Base-by-base conservation (phyloP, 2,113 vertebrate species). In the Nerophis ophidion region DNA sequence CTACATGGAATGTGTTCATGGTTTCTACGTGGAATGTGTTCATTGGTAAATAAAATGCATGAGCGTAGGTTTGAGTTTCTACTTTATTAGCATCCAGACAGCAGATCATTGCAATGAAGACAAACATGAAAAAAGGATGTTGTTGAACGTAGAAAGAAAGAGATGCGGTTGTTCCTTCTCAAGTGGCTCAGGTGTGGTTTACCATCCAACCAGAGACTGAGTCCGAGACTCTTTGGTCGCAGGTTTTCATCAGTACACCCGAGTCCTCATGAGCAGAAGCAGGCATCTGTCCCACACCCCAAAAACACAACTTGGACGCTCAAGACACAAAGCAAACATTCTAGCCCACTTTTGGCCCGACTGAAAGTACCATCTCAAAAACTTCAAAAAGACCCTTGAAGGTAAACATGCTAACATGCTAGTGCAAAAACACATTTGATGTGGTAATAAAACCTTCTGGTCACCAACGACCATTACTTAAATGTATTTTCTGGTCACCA, bases 141-240 rank as follows among this genome's bases (percentile, higher is more conserved):
- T 16, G 58, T 47, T 17, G 36, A 76, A 46, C 42, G 33, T 9
- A 48, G 60, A 56, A 68, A 66, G 72, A 67, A 71, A 70, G 78
- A 81, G 77, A 79, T 71, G 66, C 10, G 14, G 59, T 71, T 48
- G 50, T 77, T 80, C 73, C 63, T 70, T 60, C 57, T 57, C 50
- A 65, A 5, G 53, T 48, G 74, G 68, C 83, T 68, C 44, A 66
- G 82, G 79, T 75, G 86, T 77, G 72, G 51, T 60, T 48, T 48
- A 48, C 58, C 53, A 84, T 91, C 90, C 85, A 84, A 89, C 86
- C 85, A 86, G 76, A 86, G 85, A 90, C 90, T 71, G 86, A 89
- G 87, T 57, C 55, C 5, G 8, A 7, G 58, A 82, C 86, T 87
- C 87, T 90, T 91, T 90, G 75, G 54, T 84, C 88, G 70, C 81